These are phyloP conservation scores for Seriola quinqueradiata DNA, from an alignment of 2,113 vertebrate species.

Conservation along the genomic window DNA sequence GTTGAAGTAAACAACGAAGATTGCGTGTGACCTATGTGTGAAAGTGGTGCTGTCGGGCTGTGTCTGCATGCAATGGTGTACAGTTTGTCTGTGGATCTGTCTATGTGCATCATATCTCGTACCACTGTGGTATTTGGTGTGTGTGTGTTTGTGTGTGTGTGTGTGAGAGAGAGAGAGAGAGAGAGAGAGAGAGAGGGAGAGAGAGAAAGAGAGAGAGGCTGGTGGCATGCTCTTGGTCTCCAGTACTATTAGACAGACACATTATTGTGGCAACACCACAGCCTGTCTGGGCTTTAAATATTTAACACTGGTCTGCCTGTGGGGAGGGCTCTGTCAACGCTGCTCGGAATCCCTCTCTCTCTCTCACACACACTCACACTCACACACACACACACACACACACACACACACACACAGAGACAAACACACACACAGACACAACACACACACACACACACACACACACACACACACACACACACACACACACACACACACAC, in stretches of 20 bases:
- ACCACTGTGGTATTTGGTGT: conserved; percentile 24
- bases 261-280: conserved; percentile 74
- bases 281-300: conserved; percentile 81
- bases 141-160: not conserved
- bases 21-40: not conserved
- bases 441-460: conserved; percentile 28
- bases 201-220: not conserved
- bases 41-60: not conserved
- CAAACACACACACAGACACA: conserved; percentile 15
- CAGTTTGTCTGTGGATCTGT: conserved; percentile 18
- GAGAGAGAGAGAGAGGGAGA: too few species aligned
- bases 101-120: conserved; percentile 29
- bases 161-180: too few species aligned
- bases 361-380: conserved; percentile 41
- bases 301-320: conserved; percentile 74
- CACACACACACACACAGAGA: conserved; percentile 25
- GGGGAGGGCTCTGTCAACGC: conserved; percentile 60
- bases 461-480: conserved; percentile 18
- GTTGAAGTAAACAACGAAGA: conserved; percentile 25
- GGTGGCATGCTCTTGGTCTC: conserved; percentile 32
- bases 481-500: conserved; percentile 28
- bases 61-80: conserved; percentile 24
- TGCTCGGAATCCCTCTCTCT: conserved; percentile 40
- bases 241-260: conserved; percentile 71
- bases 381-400: conserved; percentile 19